Conservation (phyloP, 2,113 vertebrate genomes). For the Laticauda colubrina region DNA sequence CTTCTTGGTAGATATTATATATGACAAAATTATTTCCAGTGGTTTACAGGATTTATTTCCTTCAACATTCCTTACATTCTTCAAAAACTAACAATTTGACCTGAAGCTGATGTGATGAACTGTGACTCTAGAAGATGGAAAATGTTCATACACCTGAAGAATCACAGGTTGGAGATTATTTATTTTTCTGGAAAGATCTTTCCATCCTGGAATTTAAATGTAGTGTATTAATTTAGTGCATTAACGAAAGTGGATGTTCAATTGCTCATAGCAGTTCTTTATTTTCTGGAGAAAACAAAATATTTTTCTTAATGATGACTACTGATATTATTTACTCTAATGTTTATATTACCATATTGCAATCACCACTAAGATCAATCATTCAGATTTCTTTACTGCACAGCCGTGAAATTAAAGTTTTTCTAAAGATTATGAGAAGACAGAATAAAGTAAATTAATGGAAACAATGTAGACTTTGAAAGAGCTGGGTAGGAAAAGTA, state of each 20-base stretch:
- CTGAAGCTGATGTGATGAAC: not conserved
- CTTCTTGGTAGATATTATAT: not conserved
- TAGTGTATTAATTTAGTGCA: not conserved
- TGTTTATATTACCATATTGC: not conserved
- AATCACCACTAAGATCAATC: not conserved
- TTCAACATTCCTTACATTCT: not conserved
- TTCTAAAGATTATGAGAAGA: rapidly evolving
- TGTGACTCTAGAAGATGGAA: not conserved
- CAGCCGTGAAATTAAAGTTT: not conserved
- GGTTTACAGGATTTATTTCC: not conserved
- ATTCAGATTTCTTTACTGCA: slow-evolving; percentile 12
- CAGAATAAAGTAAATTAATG: not conserved
- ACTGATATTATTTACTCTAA: not conserved
- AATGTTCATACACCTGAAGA: not conserved
- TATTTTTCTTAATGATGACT: not conserved
- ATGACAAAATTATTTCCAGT: not conserved
- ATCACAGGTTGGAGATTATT: not conserved
- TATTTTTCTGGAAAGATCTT: not conserved
- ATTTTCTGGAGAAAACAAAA: not conserved
- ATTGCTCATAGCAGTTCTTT: not conserved
- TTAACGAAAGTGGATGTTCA: not conserved
- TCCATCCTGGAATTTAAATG: not conserved
- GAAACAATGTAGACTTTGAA: not conserved
- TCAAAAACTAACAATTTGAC: not conserved
- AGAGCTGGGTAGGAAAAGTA: not conserved